Evolutionary conservation across 2,888 invertebrate genomes (phyloP).

Genomic region (Isoperla grammatica): DNA sequence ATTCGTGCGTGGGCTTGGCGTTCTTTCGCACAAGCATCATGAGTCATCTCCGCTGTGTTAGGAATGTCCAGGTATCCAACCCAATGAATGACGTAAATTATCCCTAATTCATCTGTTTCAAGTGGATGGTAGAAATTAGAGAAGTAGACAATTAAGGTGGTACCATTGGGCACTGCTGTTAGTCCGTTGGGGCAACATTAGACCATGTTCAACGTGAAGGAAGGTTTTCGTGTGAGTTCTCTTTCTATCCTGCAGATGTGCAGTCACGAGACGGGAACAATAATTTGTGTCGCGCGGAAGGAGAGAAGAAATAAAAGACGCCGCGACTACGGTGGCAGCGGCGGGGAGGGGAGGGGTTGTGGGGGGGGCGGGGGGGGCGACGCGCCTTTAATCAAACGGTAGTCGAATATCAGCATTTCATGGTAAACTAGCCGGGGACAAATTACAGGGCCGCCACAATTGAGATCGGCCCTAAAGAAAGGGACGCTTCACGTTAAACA

Average conservation of each 20-base stretch:
- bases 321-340: constrained; percentile 31
- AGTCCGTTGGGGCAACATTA: too few relatives aligned
- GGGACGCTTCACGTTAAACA: too few relatives aligned
- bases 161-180: too few relatives aligned
- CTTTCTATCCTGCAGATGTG: neutral
- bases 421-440: neutral
- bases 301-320: constrained; percentile 17
- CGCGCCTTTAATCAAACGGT: constrained; percentile 9
- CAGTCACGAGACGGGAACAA: neutral
- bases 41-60: too few relatives aligned
- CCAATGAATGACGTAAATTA: too few relatives aligned
- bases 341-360: neutral
- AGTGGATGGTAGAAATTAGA: too few relatives aligned
- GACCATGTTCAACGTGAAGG: too few relatives aligned
- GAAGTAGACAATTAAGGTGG: too few relatives aligned
- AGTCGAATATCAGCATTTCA: neutral
- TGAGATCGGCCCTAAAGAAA: neutral
- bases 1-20: too few relatives aligned
- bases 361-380: constrained; percentile 4
- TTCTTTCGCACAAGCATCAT: too few relatives aligned
- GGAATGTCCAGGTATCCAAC: too few relatives aligned
- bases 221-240: neutral
- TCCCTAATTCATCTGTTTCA: too few relatives aligned
- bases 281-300: constrained; percentile 19
- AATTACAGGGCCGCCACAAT: neutral